phyloP scores from a whole-genome alignment of 2,797 vertebrate species.

The Hydrophis major region DNA sequence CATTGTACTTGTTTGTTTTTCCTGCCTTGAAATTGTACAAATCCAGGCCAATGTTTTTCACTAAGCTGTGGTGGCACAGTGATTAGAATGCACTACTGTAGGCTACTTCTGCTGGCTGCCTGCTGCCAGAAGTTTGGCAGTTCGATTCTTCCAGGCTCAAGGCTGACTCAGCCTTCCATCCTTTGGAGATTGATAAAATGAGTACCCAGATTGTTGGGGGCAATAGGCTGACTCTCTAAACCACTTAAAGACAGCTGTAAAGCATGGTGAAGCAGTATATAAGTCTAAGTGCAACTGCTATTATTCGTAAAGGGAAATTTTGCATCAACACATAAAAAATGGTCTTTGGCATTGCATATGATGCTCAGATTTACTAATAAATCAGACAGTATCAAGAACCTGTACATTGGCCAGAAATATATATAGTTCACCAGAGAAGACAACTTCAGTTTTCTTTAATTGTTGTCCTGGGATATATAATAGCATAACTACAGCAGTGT shows the following conservation, averaged over 20 bases:
- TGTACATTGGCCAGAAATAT: background rate
- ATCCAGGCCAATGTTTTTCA: background rate
- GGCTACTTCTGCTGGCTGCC: no score
- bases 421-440: background rate
- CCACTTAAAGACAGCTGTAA: no score
- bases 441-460: background rate
- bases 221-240: no score
- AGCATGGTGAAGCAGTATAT: no score
- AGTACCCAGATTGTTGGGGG: background rate
- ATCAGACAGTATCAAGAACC: background rate
- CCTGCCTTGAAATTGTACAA: background rate
- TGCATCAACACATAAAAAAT: background rate
- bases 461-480: background rate
- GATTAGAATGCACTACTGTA: background rate
- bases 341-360: background rate
- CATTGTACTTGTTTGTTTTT: background rate
- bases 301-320: background rate
- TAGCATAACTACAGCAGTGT: background rate
- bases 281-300: no score
- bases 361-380: background rate
- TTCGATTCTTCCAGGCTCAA: background rate
- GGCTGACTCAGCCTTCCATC: background rate
- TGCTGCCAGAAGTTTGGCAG: background rate
- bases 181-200: background rate
- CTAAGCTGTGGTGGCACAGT: background rate